Evolutionary conservation across 2,113 vertebrate genomes (phyloP).

Genomic region (Myiagra hebetior): DNA sequence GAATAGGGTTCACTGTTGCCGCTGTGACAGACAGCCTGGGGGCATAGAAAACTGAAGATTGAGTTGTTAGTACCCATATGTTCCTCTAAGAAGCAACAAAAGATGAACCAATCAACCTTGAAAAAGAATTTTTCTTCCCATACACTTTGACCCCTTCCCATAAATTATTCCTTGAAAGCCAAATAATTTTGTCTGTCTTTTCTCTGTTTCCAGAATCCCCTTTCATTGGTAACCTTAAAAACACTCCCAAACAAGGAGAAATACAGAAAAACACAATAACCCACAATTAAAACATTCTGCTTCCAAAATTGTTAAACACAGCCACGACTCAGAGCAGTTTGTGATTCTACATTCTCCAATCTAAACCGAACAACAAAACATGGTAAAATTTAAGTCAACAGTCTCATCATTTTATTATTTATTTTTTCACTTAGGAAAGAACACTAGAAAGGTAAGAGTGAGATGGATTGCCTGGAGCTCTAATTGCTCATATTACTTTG

Average conservation of each 20-base stretch:
- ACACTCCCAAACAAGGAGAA: background rate
- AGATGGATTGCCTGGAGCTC: conserved; percentile 22
- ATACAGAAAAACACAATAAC: background rate
- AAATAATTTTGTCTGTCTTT: background rate
- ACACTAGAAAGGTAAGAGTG: background rate
- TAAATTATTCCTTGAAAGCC: background rate
- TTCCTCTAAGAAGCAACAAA: background rate
- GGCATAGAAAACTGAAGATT: background rate
- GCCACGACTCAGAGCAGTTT: background rate
- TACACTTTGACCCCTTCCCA: background rate
- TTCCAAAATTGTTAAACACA: background rate
- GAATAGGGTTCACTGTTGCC: background rate
- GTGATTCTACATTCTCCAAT: background rate
- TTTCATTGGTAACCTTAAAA: background rate
- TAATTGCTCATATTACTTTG: conserved; percentile 35
- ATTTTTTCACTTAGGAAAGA: background rate
- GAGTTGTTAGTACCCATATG: background rate
- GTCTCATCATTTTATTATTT: background rate
- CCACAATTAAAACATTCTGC: background rate
- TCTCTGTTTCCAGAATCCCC: background rate
- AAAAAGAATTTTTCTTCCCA: background rate
- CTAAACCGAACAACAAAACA: background rate
- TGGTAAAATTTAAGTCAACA: background rate
- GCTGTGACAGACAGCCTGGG: background rate
- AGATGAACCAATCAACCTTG: background rate